Percentiles rank a stretch among this genome's conserved stretches.
phyloP scores from a whole-genome alignment of 2,113 vertebrate genomes.

The Passer montanus region DNA sequence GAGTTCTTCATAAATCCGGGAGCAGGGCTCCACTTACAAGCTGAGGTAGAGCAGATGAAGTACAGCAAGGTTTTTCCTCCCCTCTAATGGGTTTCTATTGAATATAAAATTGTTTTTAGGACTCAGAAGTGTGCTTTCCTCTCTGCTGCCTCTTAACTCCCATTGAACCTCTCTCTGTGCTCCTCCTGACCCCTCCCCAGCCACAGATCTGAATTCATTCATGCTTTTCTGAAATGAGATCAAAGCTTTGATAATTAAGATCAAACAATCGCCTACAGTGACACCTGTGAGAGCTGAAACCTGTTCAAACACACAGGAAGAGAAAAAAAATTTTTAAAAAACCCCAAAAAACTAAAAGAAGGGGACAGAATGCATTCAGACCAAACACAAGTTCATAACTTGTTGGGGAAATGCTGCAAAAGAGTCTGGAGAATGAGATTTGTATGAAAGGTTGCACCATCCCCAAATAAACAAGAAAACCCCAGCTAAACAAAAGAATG shows the following conservation, averaged over 20 bases:
- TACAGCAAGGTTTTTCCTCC: fast-evolving
- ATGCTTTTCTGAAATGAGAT: not conserved
- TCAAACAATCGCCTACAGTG: not conserved
- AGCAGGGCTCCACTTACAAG: not conserved
- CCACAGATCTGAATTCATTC: not conserved
- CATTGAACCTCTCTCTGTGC: not conserved
- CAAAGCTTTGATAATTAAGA: not conserved
- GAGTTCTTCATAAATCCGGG: not conserved
- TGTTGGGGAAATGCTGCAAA: not conserved
- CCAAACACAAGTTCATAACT: not conserved
- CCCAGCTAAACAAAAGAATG: not conserved
- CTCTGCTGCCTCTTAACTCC: not conserved
- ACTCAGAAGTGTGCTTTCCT: not conserved
- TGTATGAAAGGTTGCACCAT: not conserved
- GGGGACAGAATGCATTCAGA: not conserved
- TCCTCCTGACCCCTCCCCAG: not conserved
- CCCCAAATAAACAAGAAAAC: not conserved
- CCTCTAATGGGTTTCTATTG: not conserved
- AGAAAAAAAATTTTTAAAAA: no score
- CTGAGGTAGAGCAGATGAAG: not conserved
- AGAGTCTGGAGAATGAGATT: not conserved
- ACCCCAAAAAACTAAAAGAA: not conserved
- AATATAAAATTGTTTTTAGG: not conserved
- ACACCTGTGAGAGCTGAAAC: slow-evolving; percentile 4
- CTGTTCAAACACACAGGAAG: not conserved